These are phyloP conservation scores for Zoanthus sansibaricus DNA, from an alignment of 92 coral and sea anemone species.

Conservation along the genomic window DNA sequence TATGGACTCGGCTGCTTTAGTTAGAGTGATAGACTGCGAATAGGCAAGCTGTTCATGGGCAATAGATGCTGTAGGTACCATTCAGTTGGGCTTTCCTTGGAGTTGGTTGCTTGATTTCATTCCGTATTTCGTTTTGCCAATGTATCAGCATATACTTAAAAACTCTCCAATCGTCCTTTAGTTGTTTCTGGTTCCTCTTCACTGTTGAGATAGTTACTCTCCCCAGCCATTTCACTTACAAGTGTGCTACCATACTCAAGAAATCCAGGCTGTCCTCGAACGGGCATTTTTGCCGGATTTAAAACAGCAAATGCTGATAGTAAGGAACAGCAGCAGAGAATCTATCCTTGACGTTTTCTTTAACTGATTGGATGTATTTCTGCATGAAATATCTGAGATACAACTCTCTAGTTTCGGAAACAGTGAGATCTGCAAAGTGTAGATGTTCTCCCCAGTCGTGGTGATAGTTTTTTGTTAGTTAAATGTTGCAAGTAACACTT, in stretches of 20 bases:
- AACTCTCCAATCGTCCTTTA: slow-evolving; percentile 44
- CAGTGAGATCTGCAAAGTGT: slow-evolving; percentile 32
- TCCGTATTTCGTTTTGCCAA: slow-evolving; percentile 30
- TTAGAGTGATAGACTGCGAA: not conserved
- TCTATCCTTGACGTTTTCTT: slow-evolving; percentile 26
- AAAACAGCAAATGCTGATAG: slow-evolving; percentile 23
- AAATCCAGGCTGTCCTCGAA: slow-evolving; percentile 4
- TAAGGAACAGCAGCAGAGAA: slow-evolving; percentile 13
- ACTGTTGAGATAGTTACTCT: slow-evolving; percentile 26
- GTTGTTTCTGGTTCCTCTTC: slow-evolving; percentile 36
- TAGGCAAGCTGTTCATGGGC: not conserved
- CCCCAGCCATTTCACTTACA: not conserved
- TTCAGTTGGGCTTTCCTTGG: not conserved
- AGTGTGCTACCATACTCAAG: slow-evolving; percentile 18
- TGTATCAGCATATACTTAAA: slow-evolving; percentile 47
- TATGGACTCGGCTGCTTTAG: not conserved
- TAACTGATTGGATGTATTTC: slow-evolving; percentile 25
- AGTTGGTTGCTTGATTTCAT: slow-evolving; percentile 11
- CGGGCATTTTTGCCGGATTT: slow-evolving; percentile 6
- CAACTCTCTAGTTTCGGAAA: slow-evolving; percentile 36
- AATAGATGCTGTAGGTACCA: not conserved
- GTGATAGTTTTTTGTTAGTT: no score
- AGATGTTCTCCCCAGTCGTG: not conserved
- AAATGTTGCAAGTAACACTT: no score
- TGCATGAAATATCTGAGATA: not conserved